phyloP scores from a whole-genome alignment of 2,797 vertebrate species.

The Silurus lanzhouensis region DNA sequence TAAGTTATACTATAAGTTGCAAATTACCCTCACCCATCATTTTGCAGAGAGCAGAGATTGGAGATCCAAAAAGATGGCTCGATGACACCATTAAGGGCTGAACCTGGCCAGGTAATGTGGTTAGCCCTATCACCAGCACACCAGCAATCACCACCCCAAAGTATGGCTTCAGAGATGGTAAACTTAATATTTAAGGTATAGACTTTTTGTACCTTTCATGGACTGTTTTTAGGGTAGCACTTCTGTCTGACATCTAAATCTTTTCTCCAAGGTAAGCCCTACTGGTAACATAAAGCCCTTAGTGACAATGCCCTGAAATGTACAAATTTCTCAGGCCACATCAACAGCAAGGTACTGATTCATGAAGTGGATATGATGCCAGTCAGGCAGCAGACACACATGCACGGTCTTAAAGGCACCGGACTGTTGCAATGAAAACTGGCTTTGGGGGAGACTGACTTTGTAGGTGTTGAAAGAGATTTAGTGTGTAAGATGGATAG shows the following conservation, averaged over 20 bases:
- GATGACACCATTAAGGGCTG: not conserved
- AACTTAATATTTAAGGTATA: not conserved
- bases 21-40: not conserved
- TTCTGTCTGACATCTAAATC: not conserved
- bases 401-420: not conserved
- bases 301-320: not conserved
- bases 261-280: too few relatives aligned
- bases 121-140: not conserved
- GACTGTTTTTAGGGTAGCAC: not conserved
- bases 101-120: not conserved
- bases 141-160: too few relatives aligned
- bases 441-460: not conserved
- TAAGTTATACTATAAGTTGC: not conserved
- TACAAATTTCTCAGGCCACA: too few relatives aligned
- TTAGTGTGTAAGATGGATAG: not conserved
- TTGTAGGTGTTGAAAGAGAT: not conserved
- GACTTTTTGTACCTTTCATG: not conserved
- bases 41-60: not conserved
- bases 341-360: not conserved
- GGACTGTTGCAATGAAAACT: not conserved
- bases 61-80: not conserved
- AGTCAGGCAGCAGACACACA: not conserved
- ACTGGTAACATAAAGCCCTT: not conserved
- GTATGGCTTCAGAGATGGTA: not conserved
- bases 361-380: not conserved